Conservation (phyloP, 2,113 vertebrate species). For the Rhinopomastus cyanomelas region DNA sequence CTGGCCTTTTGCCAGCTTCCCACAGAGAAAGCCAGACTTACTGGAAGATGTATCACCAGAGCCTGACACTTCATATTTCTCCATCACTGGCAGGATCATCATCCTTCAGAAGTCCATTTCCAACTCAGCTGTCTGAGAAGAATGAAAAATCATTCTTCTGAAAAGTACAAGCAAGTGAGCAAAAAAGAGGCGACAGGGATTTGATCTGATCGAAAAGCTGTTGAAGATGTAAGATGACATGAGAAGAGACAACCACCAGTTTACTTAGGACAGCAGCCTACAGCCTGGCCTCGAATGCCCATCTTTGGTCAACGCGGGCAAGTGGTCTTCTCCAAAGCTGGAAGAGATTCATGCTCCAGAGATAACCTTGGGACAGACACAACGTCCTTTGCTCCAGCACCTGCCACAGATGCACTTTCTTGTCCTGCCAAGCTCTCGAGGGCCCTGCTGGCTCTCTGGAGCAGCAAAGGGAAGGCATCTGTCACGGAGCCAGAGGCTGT, state of each 20-base stretch:
- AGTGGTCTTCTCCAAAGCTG: background rate
- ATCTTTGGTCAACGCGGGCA: constrained; percentile 1
- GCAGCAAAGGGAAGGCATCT: constrained; percentile 16
- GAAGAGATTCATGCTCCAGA: background rate
- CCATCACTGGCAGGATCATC: constrained; percentile 25
- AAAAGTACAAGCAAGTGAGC: constrained; percentile 2
- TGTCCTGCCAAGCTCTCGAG: constrained; percentile 30
- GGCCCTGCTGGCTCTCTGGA: constrained; percentile 17
- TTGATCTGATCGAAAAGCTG: constrained; percentile 23
- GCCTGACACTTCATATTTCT: constrained; percentile 44
- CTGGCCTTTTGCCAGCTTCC: constrained; percentile 11
- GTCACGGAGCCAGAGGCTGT: constrained; percentile 52
- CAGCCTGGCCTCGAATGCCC: background rate
- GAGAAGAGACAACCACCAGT: background rate
- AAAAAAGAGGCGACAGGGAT: background rate
- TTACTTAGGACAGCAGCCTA: constrained; percentile 30
- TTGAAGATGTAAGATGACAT: constrained; percentile 4
- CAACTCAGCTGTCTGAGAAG: constrained; percentile 41
- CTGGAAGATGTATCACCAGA: constrained; percentile 24
- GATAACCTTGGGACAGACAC: constrained; percentile 39
- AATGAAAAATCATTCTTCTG: constrained; percentile 44
- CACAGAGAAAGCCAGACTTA: background rate
- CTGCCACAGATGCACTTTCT: constrained; percentile 33
- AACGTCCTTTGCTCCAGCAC: constrained; percentile 35
- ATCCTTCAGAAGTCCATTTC: constrained; percentile 60